A percentile compares a stretch with the other conserved stretches of the same genome.
These are phyloP conservation scores for Rhabdophis nuchalis DNA, from an alignment of 2,797 vertebrate species.

Conservation along the genomic window DNA sequence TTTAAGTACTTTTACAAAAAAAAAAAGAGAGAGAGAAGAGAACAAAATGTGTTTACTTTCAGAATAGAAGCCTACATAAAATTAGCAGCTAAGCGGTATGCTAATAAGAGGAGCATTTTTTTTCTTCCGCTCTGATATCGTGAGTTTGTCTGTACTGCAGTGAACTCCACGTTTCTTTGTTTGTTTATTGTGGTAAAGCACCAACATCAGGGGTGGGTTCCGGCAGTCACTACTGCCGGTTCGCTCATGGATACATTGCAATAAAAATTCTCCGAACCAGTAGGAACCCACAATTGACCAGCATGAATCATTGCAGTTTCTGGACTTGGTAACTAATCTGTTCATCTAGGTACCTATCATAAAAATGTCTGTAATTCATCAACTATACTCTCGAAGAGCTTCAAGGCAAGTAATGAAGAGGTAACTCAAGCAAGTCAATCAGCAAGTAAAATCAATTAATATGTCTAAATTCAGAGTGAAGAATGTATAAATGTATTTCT, in stretches of 20 bases:
- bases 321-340: not conserved
- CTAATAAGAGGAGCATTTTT: not conserved
- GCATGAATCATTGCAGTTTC: not conserved
- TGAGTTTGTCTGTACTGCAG: not conserved
- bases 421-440: not conserved
- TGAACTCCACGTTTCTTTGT: not conserved
- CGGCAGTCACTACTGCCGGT: no score
- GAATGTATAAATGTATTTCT: not conserved
- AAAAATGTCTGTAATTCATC: not conserved
- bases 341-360: not conserved
- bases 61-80: not conserved
- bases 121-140: not conserved
- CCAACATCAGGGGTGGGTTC: no score
- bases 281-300: no score
- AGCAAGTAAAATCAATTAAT: not conserved
- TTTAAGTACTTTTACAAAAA: not conserved
- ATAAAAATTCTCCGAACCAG: no score
- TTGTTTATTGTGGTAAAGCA: slow-evolving; percentile 14
- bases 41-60: not conserved
- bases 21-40: not conserved
- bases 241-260: no score
- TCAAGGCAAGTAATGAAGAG: not conserved
- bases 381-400: not conserved
- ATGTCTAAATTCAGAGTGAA: not conserved
- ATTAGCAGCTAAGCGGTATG: not conserved